Evolutionary conservation across 2,797 vertebrate genomes (phyloP).

Genomic region (Enoplosus armatus): DNA sequence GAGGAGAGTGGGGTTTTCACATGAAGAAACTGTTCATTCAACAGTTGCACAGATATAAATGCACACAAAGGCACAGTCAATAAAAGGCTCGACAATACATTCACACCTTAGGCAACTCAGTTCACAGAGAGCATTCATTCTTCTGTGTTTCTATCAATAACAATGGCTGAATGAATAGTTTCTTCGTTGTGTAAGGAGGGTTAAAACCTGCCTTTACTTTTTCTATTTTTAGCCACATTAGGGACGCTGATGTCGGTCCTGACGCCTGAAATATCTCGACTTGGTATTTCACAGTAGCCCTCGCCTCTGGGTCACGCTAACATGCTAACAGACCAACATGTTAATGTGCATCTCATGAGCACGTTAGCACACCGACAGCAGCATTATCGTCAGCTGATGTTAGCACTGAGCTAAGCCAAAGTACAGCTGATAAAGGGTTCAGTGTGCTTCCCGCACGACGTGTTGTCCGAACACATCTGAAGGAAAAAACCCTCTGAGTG

Average conservation of each 20-base stretch:
- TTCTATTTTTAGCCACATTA: conserved; percentile 7
- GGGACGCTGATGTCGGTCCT: not conserved
- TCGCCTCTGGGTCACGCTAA: too few species aligned
- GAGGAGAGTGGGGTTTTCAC: too few species aligned
- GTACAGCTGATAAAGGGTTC: too few species aligned
- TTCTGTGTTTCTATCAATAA: not conserved
- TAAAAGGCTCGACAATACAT: not conserved
- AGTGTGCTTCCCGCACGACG: too few species aligned
- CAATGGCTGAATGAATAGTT: conserved; percentile 1
- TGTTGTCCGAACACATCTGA: too few species aligned
- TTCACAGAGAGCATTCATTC: not conserved
- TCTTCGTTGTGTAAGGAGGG: not conserved
- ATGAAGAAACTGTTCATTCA: conserved; percentile 17
- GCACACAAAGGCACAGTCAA: not conserved
- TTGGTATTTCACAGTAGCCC: not conserved
- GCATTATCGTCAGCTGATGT: too few species aligned
- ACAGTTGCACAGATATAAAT: not conserved
- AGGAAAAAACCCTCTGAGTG: too few species aligned
- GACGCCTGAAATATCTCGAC: not conserved
- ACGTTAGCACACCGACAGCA: not conserved
- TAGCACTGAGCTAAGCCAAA: too few species aligned
- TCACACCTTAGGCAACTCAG: not conserved
- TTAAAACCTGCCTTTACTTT: not conserved
- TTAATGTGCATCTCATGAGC: not conserved
- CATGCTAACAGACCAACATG: too few species aligned